Evolutionary conservation across 2,888 invertebrate genomes (phyloP).

Genomic region (Pammene fasciana): DNA sequence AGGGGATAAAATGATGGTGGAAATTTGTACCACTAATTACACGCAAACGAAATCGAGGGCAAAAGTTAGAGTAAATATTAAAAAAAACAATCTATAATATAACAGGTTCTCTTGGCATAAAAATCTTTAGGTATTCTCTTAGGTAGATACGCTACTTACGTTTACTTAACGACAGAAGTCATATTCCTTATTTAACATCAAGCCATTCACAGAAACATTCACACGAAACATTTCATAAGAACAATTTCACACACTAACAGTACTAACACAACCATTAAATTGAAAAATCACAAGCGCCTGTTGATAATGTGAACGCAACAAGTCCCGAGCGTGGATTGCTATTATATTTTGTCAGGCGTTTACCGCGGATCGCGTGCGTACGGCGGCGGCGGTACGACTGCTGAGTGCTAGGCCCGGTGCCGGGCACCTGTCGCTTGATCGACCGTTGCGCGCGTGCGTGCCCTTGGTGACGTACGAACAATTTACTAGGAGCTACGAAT

Average conservation of each 20-base stretch:
- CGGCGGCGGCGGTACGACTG: conserved; percentile 67
- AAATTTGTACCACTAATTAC: too few relatives aligned
- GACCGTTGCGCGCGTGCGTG: conserved; percentile 81
- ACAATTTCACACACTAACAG: conserved; percentile 53
- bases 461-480: conserved; percentile 76
- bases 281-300: conserved; percentile 69
- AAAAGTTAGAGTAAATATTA: too few relatives aligned
- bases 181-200: conserved; percentile 17
- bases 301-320: conserved; percentile 68
- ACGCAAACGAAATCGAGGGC: too few relatives aligned
- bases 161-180: conserved; percentile 35
- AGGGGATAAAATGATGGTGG: too few relatives aligned
- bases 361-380: conserved; percentile 50
- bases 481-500: conserved; percentile 55
- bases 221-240: conserved; percentile 50
- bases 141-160: conserved; percentile 9
- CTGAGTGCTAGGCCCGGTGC: conserved; percentile 71
- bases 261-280: conserved; percentile 60
- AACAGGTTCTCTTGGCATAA: background rate
- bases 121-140: too few relatives aligned
- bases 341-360: conserved; percentile 52
- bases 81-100: background rate
- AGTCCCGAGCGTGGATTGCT: conserved; percentile 49
- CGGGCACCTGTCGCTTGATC: conserved; percentile 79
- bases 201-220: conserved; percentile 46